Conservation (phyloP, 2,113 vertebrate species). For the Phrynocephalus versicolor region DNA sequence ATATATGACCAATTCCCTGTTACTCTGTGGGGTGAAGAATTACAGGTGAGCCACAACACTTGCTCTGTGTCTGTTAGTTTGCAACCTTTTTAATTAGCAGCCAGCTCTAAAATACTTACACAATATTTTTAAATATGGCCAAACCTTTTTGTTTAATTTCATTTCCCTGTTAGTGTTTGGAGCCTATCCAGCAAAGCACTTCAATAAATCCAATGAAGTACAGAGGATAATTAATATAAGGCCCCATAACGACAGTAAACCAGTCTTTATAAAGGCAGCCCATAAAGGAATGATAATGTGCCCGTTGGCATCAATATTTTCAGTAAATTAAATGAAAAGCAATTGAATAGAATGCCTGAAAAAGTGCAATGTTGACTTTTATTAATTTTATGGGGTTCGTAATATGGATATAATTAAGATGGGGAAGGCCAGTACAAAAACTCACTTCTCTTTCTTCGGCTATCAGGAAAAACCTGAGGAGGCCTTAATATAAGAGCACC, state of each 20-base stretch:
- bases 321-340: slow-evolving; percentile 50
- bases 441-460: neutral
- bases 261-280: slow-evolving; percentile 49
- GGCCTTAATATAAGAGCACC: neutral
- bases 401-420: neutral
- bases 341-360: slow-evolving; percentile 19
- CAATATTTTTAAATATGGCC: slow-evolving; percentile 71
- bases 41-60: slow-evolving; percentile 36
- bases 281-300: slow-evolving; percentile 59
- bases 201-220: slow-evolving; percentile 80
- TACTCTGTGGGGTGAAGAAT: neutral
- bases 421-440: neutral
- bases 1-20: neutral
- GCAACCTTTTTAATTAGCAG: slow-evolving; percentile 74
- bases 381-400: neutral
- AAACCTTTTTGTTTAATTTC: slow-evolving; percentile 83
- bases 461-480: no score
- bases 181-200: slow-evolving; percentile 85
- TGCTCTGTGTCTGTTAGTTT: slow-evolving; percentile 58
- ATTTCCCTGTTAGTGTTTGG: slow-evolving; percentile 82
- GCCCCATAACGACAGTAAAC: slow-evolving; percentile 63
- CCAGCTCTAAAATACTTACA: slow-evolving; percentile 70
- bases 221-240: slow-evolving; percentile 78
- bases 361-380: neutral
- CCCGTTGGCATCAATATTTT: slow-evolving; percentile 50